Base-by-base conservation (phyloP, 2,797 vertebrate species). In the Acipenser transmontanus region DNA sequence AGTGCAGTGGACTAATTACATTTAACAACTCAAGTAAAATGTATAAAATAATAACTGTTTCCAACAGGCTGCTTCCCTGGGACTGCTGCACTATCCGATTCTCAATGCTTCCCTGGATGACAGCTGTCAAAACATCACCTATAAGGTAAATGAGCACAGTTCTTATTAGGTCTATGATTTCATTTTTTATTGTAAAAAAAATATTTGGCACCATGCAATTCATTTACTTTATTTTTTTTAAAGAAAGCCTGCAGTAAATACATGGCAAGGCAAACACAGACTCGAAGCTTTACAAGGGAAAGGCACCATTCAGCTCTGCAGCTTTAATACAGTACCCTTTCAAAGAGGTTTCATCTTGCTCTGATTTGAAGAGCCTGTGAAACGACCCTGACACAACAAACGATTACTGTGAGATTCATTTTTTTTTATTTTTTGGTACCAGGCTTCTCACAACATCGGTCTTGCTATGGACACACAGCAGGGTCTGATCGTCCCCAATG, bases 401-500 rank as follows among this genome's bases (percentile, higher is more conserved):
- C 34, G 34, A 34, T 34, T 34, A 34, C 34, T 34, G 34, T 34
- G 9, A n/a, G 13, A 65, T 65, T 52, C 56, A 8, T 8, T 48
- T 5, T 7, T n/a, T 63, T 47, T 54, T 11, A 61, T 8, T 51
- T 2, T 59, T 63, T 49, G 7, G n/a, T 68, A 71, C 10, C 74
- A 98, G 95, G 93, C 93, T 6, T 88, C 94, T 12, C 97, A 99
- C 70, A 99, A 99, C 79, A 94, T 99, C 12, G 96, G 97, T 8
- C 72, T 98, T 77, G 97, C 96, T 6, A 98, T 98, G 97, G 97
- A 97, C 75, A 98, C 96, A 0, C 75, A 65, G 34, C 93, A 94
- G 82, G 97, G 97, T 49, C 87, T 99, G 62, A 85, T 97, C 70
- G 96, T 99, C 59, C 97, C 97, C 1, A 97, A 94, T 0, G 90